Base-by-base conservation (phyloP, 2,113 vertebrate species). In the Rhinolophus ferrumequinum region DNA sequence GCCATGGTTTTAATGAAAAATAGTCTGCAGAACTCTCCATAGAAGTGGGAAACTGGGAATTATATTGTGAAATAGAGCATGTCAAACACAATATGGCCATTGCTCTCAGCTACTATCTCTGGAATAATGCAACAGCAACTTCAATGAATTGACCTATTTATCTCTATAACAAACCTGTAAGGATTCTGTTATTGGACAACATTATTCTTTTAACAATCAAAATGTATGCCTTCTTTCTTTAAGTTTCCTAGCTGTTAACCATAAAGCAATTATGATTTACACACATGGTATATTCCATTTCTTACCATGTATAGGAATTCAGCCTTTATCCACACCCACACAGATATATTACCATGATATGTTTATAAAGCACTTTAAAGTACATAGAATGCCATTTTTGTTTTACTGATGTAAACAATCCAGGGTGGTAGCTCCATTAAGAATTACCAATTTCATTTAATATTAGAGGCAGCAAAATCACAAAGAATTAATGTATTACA, bases 1-100 rank as follows among this genome's bases (percentile, higher is more conserved):
- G 95, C 73, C 89, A 80, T 95, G 56, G 38, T 95, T 97, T 97
- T 98, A 97, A 96, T 96, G 90, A 96, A 97, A 97, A 96, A 82
- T 50, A 94, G 67, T 75, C 93, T 44, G 8, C 8, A 91, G 84
- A 96, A 95, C 41, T 94, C 93, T 97, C 97, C 76, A 50, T 75
- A 86, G 96, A 93, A 92, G 94, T 94, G 24, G 33, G 79, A 97
- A 97, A 70, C 86, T 95, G 94, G 96, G 93, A 95, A 96, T 95
- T 97, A 83, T 82, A 56, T 93, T 97, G 94, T 94, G 96, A 97
- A 97, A 91, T 97, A 97, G 96, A 97, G 91, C 92, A 14, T 95
- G 73, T 94, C 92, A 91, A 90, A 91, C 50, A 94, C 67, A 95
- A 86, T 12, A 30, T 73, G 67, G 64, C 58, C 30, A 1, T 75